Percentiles rank a stretch among this genome's conserved stretches.
phyloP scores from a whole-genome alignment of 2,797 vertebrate genomes.

The Sebastes oblongus region DNA sequence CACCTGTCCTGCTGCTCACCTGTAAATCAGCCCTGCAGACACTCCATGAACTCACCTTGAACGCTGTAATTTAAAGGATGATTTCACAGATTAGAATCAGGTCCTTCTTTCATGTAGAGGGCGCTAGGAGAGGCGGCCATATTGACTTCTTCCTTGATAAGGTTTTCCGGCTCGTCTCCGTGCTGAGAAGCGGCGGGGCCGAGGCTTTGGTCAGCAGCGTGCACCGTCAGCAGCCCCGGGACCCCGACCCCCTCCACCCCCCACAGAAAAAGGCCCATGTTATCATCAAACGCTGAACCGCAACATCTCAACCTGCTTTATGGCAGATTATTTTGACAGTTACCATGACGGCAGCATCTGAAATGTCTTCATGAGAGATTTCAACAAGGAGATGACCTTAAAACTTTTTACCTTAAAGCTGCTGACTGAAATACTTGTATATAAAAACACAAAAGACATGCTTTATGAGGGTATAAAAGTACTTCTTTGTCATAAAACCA shows the following conservation, averaged over 20 bases:
- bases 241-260: neutral
- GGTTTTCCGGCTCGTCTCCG: constrained; percentile 27
- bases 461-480: no score
- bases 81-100: constrained; percentile 40
- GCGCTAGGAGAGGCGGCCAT: constrained; percentile 26
- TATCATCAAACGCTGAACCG: constrained; percentile 54
- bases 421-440: neutral
- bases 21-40: neutral
- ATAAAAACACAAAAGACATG: neutral
- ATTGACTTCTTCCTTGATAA: constrained; percentile 56
- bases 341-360: constrained; percentile 35
- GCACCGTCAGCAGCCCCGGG: constrained; percentile 53
- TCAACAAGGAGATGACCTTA: neutral
- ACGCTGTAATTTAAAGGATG: constrained; percentile 15
- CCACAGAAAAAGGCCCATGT: no score
- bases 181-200: neutral
- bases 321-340: constrained; percentile 54
- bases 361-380: constrained; percentile 22
- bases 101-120: constrained; percentile 50
- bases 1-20: neutral
- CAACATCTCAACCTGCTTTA: constrained; percentile 5
- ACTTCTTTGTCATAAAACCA: no score
- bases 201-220: neutral
- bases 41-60: constrained; percentile 35
- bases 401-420: neutral